These are phyloP conservation scores for Apogon hyalosoma DNA, from an alignment of 2,797 vertebrate species.

Conservation along the genomic window DNA sequence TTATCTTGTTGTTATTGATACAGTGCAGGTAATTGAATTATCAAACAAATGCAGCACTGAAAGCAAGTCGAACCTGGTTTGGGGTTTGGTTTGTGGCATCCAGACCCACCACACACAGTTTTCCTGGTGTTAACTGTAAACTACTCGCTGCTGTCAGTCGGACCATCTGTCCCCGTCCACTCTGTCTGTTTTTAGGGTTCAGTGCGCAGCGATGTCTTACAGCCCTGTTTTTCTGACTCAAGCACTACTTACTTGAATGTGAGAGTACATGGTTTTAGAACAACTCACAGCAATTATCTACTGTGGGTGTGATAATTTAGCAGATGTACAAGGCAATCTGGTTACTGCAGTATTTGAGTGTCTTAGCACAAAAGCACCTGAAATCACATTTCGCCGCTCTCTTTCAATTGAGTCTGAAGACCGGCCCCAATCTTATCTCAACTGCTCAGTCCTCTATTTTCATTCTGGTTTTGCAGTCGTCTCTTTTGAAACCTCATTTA, in stretches of 20 bases:
- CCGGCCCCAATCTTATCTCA: constrained; percentile 34
- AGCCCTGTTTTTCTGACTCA: constrained; percentile 29
- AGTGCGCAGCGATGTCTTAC: constrained; percentile 30
- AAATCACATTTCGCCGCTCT: constrained; percentile 51
- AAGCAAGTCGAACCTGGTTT: constrained; percentile 27
- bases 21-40: constrained; percentile 23
- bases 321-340: constrained; percentile 42
- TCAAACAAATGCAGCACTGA: constrained; percentile 20
- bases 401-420: constrained; percentile 38
- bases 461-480: constrained; percentile 2
- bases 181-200: constrained; percentile 41
- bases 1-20: constrained; percentile 32
- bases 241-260: constrained; percentile 13
- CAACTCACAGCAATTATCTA: constrained; percentile 37
- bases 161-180: constrained; percentile 59
- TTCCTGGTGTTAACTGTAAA: constrained; percentile 27
- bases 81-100: constrained; percentile 25
- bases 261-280: constrained; percentile 24
- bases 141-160: constrained; percentile 54
- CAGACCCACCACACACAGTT: constrained; percentile 13
- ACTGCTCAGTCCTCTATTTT: constrained; percentile 24
- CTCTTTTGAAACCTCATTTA: not conserved
- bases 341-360: constrained; percentile 44
- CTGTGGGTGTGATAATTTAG: constrained; percentile 46
- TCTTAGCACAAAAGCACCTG: constrained; percentile 43